Conservation (phyloP, 2,113 vertebrate genomes). For the Phalacrocorax pelagicus region DNA sequence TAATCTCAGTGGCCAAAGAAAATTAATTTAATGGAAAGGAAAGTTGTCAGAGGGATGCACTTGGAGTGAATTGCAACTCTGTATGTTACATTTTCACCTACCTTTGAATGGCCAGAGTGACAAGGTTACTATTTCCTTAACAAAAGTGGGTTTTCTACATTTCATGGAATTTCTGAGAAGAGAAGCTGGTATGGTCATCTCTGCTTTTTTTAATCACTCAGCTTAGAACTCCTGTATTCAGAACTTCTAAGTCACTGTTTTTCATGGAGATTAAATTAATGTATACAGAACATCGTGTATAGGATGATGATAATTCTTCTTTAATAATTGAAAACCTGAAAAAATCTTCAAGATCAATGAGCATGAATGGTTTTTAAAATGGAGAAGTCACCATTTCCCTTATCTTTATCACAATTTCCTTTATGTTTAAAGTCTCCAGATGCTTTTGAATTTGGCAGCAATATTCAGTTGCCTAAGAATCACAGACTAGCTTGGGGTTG, state of each 20-base stretch:
- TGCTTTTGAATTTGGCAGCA: not conserved
- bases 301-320: not conserved
- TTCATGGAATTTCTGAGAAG: not conserved
- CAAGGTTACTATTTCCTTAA: not conserved
- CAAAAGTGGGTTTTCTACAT: accelerated
- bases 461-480: not conserved
- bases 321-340: not conserved
- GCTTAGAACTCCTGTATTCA: not conserved
- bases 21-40: not conserved
- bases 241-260: not conserved
- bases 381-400: not conserved
- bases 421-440: not conserved
- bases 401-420: no score
- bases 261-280: not conserved
- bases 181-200: not conserved
- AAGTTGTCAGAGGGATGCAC: not conserved
- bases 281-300: not conserved
- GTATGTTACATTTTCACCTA: not conserved
- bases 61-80: not conserved
- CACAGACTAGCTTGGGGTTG: not conserved
- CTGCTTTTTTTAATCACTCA: not conserved
- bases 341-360: not conserved
- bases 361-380: not conserved
- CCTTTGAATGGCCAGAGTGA: not conserved
- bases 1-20: not conserved